A percentile compares a stretch with the other conserved stretches of the same genome.
phyloP scores from a whole-genome alignment of 2,888 invertebrate species.

The Drosophila paramelanica region DNA sequence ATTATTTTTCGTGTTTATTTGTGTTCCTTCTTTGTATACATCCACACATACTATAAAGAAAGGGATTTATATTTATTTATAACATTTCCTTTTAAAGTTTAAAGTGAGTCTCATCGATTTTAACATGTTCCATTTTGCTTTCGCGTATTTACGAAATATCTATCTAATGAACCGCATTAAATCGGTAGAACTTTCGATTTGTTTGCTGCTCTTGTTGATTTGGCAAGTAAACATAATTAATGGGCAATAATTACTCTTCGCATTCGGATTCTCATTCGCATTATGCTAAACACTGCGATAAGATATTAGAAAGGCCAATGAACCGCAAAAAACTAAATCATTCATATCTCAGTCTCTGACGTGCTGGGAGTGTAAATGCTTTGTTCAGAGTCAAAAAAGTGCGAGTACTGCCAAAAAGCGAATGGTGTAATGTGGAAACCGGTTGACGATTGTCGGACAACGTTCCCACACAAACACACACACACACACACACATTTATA shows the following conservation, averaged over 20 bases:
- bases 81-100: too few relatives aligned
- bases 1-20: too few relatives aligned
- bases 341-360: slow-evolving; percentile 52
- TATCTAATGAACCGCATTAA: slow-evolving; percentile 31
- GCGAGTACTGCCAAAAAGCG: slow-evolving; percentile 59
- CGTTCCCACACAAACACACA: slow-evolving; percentile 52
- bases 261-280: slow-evolving; percentile 31
- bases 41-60: too few relatives aligned
- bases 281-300: slow-evolving; percentile 69
- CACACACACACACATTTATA: slow-evolving; percentile 3
- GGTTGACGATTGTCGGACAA: slow-evolving; percentile 61
- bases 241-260: slow-evolving; percentile 56
- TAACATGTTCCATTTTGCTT: not conserved
- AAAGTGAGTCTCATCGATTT: too few relatives aligned
- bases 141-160: not conserved
- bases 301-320: slow-evolving; percentile 66
- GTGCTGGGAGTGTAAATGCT: slow-evolving; percentile 22
- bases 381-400: slow-evolving; percentile 11
- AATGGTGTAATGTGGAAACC: slow-evolving; percentile 70
- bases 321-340: slow-evolving; percentile 68
- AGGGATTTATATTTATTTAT: too few relatives aligned
- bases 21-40: too few relatives aligned
- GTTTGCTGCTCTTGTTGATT: slow-evolving; percentile 12
- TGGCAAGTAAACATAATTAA: slow-evolving; percentile 49
- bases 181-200: slow-evolving; percentile 29